These are phyloP conservation scores for Drosophila percnosoma DNA, from an alignment of 2,888 invertebrate genomes.

Conservation along the genomic window DNA sequence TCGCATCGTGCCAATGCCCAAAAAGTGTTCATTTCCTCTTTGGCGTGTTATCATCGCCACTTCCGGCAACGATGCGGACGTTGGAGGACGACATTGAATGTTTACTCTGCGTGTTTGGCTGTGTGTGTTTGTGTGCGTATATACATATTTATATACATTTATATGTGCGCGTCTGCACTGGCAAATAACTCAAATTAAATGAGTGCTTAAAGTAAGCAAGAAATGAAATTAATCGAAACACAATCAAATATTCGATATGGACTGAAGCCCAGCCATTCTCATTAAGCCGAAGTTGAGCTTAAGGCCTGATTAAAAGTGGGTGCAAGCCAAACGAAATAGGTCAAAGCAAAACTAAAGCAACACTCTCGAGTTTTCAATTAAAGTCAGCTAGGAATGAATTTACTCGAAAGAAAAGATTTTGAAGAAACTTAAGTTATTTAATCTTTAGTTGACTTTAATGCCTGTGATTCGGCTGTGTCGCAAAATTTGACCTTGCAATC, in stretches of 20 bases:
- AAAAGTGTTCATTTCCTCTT: constrained; percentile 81
- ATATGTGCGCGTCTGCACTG: background rate
- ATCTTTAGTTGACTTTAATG: background rate
- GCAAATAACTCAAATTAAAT: constrained; percentile 48
- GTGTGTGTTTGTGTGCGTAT: background rate
- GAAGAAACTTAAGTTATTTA: background rate
- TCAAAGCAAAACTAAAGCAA: background rate
- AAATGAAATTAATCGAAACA: constrained; percentile 16
- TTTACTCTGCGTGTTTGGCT: constrained; percentile 4
- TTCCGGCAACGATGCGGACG: constrained; percentile 58
- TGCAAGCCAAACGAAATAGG: background rate
- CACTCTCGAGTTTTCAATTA: background rate
- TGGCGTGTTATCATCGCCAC: constrained; percentile 78
- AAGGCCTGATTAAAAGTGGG: constrained; percentile 3
- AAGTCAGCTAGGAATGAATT: background rate
- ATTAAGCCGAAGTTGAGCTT: constrained; percentile 19
- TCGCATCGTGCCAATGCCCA: constrained; percentile 53
- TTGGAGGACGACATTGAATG: constrained; percentile 53
- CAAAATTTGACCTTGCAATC: background rate
- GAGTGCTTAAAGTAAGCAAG: constrained; percentile 44
- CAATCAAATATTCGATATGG: constrained; percentile 18
- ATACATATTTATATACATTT: background rate
- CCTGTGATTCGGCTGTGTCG: background rate
- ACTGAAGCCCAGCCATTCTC: constrained; percentile 17
- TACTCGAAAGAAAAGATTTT: background rate